Conservation (phyloP, 2,888 invertebrate species). For the Teleiodes luculella region DNA sequence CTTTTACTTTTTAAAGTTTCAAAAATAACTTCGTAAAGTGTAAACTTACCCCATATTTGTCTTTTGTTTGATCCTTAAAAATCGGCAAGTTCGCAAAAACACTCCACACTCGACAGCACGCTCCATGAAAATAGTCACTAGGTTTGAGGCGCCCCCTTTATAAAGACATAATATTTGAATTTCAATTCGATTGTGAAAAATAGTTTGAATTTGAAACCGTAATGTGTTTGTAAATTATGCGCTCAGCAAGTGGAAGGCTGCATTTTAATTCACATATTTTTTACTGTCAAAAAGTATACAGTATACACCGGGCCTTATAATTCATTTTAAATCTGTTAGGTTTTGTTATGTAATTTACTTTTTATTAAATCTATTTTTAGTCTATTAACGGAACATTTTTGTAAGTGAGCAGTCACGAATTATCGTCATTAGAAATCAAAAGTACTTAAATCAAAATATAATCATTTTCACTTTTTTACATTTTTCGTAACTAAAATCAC, state of each 20-base stretch:
- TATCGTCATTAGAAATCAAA: too few relatives aligned
- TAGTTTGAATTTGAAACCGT: conserved; percentile 54
- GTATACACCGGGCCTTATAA: conserved; percentile 21
- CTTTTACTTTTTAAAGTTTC: too few relatives aligned
- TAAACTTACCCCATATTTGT: conserved; percentile 54
- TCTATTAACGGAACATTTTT: not conserved
- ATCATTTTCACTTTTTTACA: not conserved
- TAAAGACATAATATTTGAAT: conserved; percentile 74
- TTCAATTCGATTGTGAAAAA: conserved; percentile 73
- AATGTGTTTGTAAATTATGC: conserved; percentile 52
- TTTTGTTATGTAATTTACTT: too few relatives aligned
- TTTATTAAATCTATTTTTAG: too few relatives aligned
- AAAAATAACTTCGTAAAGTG: not conserved
- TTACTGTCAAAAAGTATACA: not conserved
- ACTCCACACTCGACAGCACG: conserved; percentile 50
- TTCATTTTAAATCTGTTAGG: too few relatives aligned
- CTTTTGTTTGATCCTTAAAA: not conserved
- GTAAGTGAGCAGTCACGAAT: not conserved
- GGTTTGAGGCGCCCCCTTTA: conserved; percentile 61
- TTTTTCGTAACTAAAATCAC: not conserved
- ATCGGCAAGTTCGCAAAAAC: conserved; percentile 22
- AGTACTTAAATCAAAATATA: too few relatives aligned
- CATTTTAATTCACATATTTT: conserved; percentile 36
- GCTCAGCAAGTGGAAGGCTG: conserved; percentile 60
- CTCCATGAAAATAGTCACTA: conserved; percentile 59